A percentile compares a stretch with the other conserved stretches of the same genome.
These are phyloP conservation scores for Mormyrus hasselquistii DNA, from an alignment of 2,797 vertebrate genomes.

Conservation along the genomic window DNA sequence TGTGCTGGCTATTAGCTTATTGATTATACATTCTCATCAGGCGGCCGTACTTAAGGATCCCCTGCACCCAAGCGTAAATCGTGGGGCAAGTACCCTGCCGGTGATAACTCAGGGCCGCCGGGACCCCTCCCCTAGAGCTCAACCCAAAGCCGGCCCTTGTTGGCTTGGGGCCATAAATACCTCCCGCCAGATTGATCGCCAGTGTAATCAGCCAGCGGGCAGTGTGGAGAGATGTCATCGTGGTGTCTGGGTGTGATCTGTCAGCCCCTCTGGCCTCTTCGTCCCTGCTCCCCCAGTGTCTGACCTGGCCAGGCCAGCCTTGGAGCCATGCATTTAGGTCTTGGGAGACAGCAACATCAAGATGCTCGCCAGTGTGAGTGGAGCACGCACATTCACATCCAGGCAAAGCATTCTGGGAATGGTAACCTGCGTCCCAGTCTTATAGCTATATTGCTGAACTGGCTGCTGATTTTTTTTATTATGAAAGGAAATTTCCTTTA, in stretches of 20 bases:
- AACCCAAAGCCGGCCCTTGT: background rate
- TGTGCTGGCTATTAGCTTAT: conserved; percentile 57
- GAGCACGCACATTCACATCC: background rate
- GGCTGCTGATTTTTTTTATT: background rate
- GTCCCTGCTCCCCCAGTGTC: background rate
- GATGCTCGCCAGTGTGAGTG: background rate
- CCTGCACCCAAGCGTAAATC: background rate
- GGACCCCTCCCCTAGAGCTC: background rate
- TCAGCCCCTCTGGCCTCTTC: background rate
- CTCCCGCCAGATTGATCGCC: background rate
- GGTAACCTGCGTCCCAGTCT: background rate
- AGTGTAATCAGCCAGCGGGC: background rate
- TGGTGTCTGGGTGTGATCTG: background rate
- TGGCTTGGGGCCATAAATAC: background rate
- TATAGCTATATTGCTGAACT: background rate
- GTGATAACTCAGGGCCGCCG: background rate
- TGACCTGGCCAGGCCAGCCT: background rate
- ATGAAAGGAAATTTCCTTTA: background rate
- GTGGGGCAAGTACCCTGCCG: background rate
- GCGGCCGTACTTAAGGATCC: conserved; percentile 9
- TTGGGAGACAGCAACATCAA: background rate
- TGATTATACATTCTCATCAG: conserved; percentile 65
- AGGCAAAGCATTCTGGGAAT: conserved; percentile 1
- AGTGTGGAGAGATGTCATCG: background rate
- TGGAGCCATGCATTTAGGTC: background rate